Percentiles rank a stretch among this genome's conserved stretches.
These are phyloP conservation scores for Psilopsiagon aurifrons DNA, from an alignment of 2,113 vertebrate genomes.

Conservation along the genomic window DNA sequence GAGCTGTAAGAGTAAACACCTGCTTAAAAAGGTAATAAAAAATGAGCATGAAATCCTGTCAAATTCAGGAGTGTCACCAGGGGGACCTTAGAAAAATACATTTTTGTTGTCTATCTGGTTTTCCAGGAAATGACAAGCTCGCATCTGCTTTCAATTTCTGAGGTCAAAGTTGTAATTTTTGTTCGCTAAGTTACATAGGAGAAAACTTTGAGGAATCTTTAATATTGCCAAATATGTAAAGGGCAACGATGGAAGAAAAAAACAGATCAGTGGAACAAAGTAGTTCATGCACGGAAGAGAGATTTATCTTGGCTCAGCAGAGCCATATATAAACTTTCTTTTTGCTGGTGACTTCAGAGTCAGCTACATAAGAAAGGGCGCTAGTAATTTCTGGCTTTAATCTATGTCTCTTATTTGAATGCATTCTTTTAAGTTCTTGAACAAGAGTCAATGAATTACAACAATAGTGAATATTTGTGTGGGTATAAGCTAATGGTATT, in stretches of 20 bases:
- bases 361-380: constrained; percentile 1
- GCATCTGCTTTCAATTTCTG: constrained; percentile 71
- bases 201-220: constrained; percentile 70
- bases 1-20: constrained; percentile 7
- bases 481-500: background rate
- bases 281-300: constrained; percentile 39
- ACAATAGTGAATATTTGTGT: constrained; percentile 5
- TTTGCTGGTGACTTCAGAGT: constrained; percentile 42
- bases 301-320: constrained; percentile 64
- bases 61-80: background rate
- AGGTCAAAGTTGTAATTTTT: constrained; percentile 60
- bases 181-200: constrained; percentile 52
- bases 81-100: constrained; percentile 3
- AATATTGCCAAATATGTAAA: constrained; percentile 67
- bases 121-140: constrained; percentile 48
- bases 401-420: constrained; percentile 2
- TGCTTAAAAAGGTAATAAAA: constrained; percentile 7
- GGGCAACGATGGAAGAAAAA: constrained; percentile 43
- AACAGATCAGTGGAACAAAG: constrained; percentile 54
- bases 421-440: constrained; percentile 42
- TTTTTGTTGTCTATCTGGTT: constrained; percentile 40
- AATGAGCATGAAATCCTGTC: background rate
- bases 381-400: constrained; percentile 50
- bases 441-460: background rate
- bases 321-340: constrained; percentile 40